Percentiles rank a stretch among this genome's conserved stretches.
Evolutionary conservation across 2,888 invertebrate species (phyloP).

Genomic region (Bombylius discolor): DNA sequence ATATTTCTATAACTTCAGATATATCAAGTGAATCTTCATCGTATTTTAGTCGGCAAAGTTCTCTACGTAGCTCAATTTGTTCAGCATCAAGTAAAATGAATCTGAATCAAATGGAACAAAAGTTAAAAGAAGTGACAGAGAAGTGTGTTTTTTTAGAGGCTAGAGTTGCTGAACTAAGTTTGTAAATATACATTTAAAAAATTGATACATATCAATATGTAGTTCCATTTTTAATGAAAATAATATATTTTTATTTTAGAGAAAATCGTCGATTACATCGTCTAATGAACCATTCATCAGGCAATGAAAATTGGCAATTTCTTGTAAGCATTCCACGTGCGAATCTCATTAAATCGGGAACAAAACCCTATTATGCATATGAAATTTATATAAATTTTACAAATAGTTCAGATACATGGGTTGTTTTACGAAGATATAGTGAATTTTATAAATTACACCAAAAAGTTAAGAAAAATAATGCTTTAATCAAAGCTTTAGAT

Average conservation of each 20-base stretch:
- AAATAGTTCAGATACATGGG: slow-evolving; percentile 70
- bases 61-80: background rate
- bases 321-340: slow-evolving; percentile 31
- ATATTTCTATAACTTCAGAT: background rate
- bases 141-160: slow-evolving; percentile 30
- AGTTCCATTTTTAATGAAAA: too few relatives aligned
- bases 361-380: slow-evolving; percentile 27
- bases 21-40: slow-evolving; percentile 27
- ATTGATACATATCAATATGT: too few relatives aligned
- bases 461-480: slow-evolving; percentile 64
- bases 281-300: background rate
- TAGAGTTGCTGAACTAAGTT: slow-evolving; percentile 29
- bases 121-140: slow-evolving; percentile 26
- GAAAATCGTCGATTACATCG: slow-evolving; percentile 28
- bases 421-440: slow-evolving; percentile 85
- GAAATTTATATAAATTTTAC: slow-evolving; percentile 34
- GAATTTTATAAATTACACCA: slow-evolving; percentile 81
- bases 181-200: slow-evolving; percentile 10
- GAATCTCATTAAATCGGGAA: slow-evolving; percentile 10
- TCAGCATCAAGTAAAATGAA: background rate
- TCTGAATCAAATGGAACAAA: slow-evolving; percentile 19
- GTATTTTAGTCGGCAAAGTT: slow-evolving; percentile 25
- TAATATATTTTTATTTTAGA: slow-evolving; percentile 2
- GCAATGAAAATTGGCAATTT: slow-evolving; percentile 15
- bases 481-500: slow-evolving; percentile 64